Base-by-base conservation (phyloP, 2,888 invertebrate genomes). In the Volucella inflata region DNA sequence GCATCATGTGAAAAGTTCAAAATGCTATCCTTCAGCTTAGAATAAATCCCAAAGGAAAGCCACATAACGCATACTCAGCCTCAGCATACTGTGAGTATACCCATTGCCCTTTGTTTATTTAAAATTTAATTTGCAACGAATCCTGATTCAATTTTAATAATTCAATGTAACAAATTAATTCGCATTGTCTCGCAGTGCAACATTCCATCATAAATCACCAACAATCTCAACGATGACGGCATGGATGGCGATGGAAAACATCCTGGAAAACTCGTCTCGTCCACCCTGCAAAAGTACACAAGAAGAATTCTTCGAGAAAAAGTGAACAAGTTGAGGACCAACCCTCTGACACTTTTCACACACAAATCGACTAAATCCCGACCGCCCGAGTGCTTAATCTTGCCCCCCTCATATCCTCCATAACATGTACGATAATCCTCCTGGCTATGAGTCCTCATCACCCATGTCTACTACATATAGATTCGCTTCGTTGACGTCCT, bases 301-400 rank as follows among this genome's bases (percentile, higher is more conserved):
- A 62, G 36, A 11, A 46, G 36, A 10, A 46, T 14, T n/a, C 46
- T 46, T 53, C 6, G 46, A 46, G 40, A 77, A 59, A 64, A 67
- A 74, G 44, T 50, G 83, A 74, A 74, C 77, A 83, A 74, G 75
- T 68, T 71, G 53, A 67, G 14, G 48, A 65, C 59, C 53, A 72
- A 68, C 55, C 84, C 75, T 53, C 57, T 44, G 70, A 59, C 44
- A 57, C 60, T 68, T 3, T 30, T 42, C 62, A 2, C 51, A 38
- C 67, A 62, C 57, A 76, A 84, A 80, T 85, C 81, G 68, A 76
- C 75, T 71, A 77, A 68, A 67, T 59, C 80, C 76, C 76, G 67
- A 72, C 85, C 85, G 72, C 68, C 81, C 85, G 68, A 72, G 84
- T 85, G 81, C 81, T 85, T 77, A 81, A 85, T 85, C 85, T 85